A percentile compares a stretch with the other conserved stretches of the same genome.
These are phyloP conservation scores for Lithobates pipiens DNA, from an alignment of 2,797 vertebrate species.

Conservation along the genomic window DNA sequence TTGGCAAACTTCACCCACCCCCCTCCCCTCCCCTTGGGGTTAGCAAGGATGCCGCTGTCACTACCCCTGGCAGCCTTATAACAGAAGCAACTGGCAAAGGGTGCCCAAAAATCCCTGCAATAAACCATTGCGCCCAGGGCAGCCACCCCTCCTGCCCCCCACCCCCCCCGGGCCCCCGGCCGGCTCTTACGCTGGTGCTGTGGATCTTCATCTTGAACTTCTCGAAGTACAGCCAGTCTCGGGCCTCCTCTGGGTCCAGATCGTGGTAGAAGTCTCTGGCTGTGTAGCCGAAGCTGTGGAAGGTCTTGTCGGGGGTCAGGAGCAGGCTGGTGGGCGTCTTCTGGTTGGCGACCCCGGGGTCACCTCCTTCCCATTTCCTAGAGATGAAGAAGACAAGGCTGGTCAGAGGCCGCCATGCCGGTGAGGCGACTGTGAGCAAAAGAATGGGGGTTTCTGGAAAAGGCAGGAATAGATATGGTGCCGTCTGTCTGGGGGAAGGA, in stretches of 20 bases:
- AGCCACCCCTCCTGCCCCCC: neutral
- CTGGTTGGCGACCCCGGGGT: conserved; percentile 95
- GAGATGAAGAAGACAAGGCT: conserved; percentile 5
- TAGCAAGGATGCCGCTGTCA: no score
- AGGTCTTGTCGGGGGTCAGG: conserved; percentile 87
- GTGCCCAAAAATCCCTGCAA: no score
- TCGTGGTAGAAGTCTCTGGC: conserved; percentile 94
- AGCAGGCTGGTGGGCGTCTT: conserved; percentile 95
- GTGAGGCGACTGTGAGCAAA: no score
- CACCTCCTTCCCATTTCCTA: conserved; percentile 96
- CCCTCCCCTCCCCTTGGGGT: no score
- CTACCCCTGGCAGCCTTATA: no score
- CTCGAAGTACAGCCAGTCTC: conserved; percentile 95
- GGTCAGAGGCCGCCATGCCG: neutral
- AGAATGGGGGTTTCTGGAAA: neutral
- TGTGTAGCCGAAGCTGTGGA: conserved; percentile 95
- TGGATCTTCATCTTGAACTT: conserved; percentile 99
- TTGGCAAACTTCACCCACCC: no score
- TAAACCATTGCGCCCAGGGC: no score
- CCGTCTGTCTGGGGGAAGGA: no score
- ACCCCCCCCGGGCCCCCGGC: no score
- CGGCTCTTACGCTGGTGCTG: conserved; percentile 84
- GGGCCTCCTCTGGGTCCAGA: conserved; percentile 91
- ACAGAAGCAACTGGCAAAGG: no score
- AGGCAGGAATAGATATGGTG: no score